Conservation (phyloP, 1,140 invertebrate genomes). For the Apis cerana region DNA sequence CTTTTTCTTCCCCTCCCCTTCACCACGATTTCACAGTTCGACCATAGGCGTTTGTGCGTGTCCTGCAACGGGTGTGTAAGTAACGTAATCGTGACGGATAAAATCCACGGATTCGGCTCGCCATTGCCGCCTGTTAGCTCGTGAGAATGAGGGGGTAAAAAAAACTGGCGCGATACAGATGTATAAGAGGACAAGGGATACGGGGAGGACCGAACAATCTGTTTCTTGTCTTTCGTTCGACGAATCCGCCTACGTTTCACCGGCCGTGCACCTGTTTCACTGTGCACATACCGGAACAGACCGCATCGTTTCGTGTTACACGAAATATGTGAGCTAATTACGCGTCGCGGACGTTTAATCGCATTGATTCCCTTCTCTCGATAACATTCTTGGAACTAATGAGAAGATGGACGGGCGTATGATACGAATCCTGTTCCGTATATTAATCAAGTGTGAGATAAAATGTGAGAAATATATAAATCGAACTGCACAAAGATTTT, state of each 20-base stretch:
- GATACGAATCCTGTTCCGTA: neutral
- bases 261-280: slow-evolving; percentile 45
- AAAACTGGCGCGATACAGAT: slow-evolving; percentile 56
- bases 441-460: neutral
- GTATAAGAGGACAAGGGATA: slow-evolving; percentile 25
- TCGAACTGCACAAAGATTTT: too few species aligned
- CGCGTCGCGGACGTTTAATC: neutral
- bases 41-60: slow-evolving; percentile 42
- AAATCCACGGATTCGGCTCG: slow-evolving; percentile 40
- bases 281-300: slow-evolving; percentile 23
- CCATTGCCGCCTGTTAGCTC: slow-evolving; percentile 45
- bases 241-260: slow-evolving; percentile 58
- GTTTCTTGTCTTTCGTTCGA: slow-evolving; percentile 52
- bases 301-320: slow-evolving; percentile 22
- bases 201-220: slow-evolving; percentile 5
- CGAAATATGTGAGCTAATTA: slow-evolving; percentile 17
- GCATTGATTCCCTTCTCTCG: neutral
- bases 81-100: slow-evolving; percentile 55
- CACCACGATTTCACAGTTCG: slow-evolving; percentile 53
- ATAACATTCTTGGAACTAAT: neutral
- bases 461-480: neutral
- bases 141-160: slow-evolving; percentile 52
- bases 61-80: slow-evolving; percentile 27
- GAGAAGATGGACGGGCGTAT: neutral
- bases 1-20: slow-evolving; percentile 25